Conservation (phyloP, 2,113 vertebrate species). For the Bettongia penicillata region DNA sequence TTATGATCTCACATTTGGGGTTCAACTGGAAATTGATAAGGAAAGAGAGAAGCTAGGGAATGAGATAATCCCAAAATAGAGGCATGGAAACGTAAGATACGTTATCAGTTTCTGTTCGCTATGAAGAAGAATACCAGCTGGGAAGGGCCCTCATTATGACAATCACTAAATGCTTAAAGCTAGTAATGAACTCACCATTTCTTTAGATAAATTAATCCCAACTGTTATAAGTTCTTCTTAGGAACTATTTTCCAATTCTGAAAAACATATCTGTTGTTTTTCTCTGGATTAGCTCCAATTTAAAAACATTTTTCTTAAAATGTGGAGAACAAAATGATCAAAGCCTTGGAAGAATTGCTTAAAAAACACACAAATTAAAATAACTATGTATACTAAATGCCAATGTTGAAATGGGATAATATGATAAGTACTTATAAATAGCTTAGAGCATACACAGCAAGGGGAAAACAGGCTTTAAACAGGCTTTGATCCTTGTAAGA, state of each 20-base stretch:
- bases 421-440: neutral
- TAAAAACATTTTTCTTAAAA: slow-evolving; percentile 27
- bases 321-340: neutral
- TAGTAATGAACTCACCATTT: neutral
- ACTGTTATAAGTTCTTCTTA: neutral
- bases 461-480: neutral
- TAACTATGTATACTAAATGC: neutral
- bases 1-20: neutral
- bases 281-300: neutral
- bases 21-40: neutral
- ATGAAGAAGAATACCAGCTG: neutral
- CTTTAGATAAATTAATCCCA: neutral
- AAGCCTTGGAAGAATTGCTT: neutral
- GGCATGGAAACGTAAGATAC: neutral
- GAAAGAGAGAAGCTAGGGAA: neutral
- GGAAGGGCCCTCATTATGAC: neutral
- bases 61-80: neutral
- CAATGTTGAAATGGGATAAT: neutral
- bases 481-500: neutral
- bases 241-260: slow-evolving; percentile 9
- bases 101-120: neutral
- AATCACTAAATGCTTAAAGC: neutral
- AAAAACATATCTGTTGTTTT: neutral
- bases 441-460: neutral
- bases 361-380: neutral